Base-by-base conservation (phyloP, 2,113 vertebrate genomes). In the Microcebus griseorufus region DNA sequence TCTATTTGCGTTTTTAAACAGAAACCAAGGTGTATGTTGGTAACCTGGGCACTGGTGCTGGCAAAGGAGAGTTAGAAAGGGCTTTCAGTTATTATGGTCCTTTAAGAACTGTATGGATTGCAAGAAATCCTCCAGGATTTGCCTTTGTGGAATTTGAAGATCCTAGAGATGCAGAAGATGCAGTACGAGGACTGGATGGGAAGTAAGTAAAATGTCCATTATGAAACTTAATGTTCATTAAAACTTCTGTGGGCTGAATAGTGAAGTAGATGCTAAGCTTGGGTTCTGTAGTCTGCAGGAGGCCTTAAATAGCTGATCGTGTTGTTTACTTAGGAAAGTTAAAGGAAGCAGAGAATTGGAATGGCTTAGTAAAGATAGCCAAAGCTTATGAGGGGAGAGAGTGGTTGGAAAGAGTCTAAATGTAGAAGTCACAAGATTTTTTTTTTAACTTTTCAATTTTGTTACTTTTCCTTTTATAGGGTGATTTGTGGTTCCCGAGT, bases 11-110 rank as follows among this genome's bases (percentile, higher is more conserved):
- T 97, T 97, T 89, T 97, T 86, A 96, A 93, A 84, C 98, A 99
- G 99, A 99, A 95, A 99, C 99, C 90, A 99, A 99, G 98, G 99
- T 99, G 48, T 99, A 99, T 76, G 99, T 99, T 95, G 99, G 99
- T 14, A 99, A 99, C 97, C 98, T 99, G 97, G 99, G 99, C 88
- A 99, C 99, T 48, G 99, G 99, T 87, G 99, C 99, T 55, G 99
- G 99, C 39, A 99, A 99, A 95, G 99, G 99, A 78, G 99, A 99
- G 96, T 98, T 99, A 97, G 99, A 99, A 98, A 98, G 99, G 95
- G 99, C 99, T 62, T 99, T 99, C 95, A 99, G 99, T 96, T 99
- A 99, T 93, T 99, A 99, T 34, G 99, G 99, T 6, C 99, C 99
- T 0, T 98, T 99, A 97, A 98, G 99, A 98, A 99, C 99, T 1